phyloP scores from a whole-genome alignment of 2,888 invertebrate genomes.

The Pycnomerus fuliginosus region DNA sequence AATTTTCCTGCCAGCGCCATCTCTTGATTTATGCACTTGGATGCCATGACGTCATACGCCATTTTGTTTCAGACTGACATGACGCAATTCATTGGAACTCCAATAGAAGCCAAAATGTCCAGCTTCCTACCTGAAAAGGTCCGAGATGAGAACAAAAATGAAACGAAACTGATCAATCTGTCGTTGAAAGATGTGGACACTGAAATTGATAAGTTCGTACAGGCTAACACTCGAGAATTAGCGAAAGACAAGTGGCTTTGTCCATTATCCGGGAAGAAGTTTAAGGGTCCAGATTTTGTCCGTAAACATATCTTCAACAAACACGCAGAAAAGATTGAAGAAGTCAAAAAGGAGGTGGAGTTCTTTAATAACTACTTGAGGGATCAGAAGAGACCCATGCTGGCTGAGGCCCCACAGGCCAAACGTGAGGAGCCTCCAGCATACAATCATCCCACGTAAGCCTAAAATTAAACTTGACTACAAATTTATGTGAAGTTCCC shows the following conservation, averaged over 20 bases:
- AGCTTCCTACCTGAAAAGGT: constrained; percentile 81
- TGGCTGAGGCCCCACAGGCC: constrained; percentile 75
- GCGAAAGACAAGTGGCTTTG: constrained; percentile 99
- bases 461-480: constrained; percentile 9
- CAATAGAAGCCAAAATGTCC: constrained; percentile 87
- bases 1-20: too few species aligned
- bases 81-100: constrained; percentile 73
- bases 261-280: constrained; percentile 97
- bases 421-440: constrained; percentile 54
- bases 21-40: too few species aligned
- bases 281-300: constrained; percentile 98
- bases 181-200: constrained; percentile 57
- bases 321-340: constrained; percentile 94
- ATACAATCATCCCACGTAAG: constrained; percentile 51
- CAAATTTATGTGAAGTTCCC: constrained; percentile 32
- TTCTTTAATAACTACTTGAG: constrained; percentile 96
- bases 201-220: constrained; percentile 93
- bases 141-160: constrained; percentile 66
- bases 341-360: constrained; percentile 94
- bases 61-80: constrained; percentile 60
- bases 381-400: constrained; percentile 92
- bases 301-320: constrained; percentile 98
- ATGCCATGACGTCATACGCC: too few species aligned
- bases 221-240: constrained; percentile 93
- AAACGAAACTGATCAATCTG: constrained; percentile 46